A percentile compares a stretch with the other conserved stretches of the same genome.
phyloP scores from a whole-genome alignment of 2,113 vertebrate genomes.

The Eira barbara region DNA sequence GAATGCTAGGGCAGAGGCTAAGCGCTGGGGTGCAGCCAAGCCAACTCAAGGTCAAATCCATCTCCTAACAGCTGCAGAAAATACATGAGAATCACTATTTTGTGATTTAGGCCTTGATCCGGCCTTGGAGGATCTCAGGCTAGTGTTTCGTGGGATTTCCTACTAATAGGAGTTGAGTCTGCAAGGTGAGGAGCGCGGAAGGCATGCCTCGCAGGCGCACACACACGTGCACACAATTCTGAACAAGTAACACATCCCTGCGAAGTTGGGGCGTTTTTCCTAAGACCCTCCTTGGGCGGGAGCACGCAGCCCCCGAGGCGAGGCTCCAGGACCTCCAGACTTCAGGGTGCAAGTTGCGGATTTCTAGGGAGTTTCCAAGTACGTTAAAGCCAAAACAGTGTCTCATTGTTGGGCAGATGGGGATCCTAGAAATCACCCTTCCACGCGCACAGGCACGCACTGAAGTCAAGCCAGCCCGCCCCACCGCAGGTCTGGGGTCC shows the following conservation, averaged over 20 bases:
- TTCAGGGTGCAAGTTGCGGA: neutral
- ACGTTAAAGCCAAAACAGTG: neutral
- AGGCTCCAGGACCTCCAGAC: neutral
- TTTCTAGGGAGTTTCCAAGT: conserved; percentile 18
- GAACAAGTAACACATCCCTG: neutral
- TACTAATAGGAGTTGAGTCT: neutral
- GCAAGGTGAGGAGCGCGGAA: neutral
- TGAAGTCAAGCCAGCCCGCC: neutral
- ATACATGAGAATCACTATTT: too few species aligned
- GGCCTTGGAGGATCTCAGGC: neutral
- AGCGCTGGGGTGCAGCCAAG: neutral
- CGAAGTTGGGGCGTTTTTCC: neutral
- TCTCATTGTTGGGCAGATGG: neutral
- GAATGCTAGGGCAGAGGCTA: neutral
- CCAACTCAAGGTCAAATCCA: neutral
- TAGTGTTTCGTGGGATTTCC: neutral
- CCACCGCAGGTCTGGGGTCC: neutral
- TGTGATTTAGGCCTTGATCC: neutral
- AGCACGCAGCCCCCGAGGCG: neutral
- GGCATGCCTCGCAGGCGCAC: neutral
- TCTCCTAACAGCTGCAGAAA: neutral
- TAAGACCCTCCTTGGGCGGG: neutral
- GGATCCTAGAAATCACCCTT: neutral
- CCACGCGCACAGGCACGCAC: neutral
- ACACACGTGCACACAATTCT: neutral